Base-by-base conservation (phyloP, 2,888 invertebrate species). In the Orchestes rusci region DNA sequence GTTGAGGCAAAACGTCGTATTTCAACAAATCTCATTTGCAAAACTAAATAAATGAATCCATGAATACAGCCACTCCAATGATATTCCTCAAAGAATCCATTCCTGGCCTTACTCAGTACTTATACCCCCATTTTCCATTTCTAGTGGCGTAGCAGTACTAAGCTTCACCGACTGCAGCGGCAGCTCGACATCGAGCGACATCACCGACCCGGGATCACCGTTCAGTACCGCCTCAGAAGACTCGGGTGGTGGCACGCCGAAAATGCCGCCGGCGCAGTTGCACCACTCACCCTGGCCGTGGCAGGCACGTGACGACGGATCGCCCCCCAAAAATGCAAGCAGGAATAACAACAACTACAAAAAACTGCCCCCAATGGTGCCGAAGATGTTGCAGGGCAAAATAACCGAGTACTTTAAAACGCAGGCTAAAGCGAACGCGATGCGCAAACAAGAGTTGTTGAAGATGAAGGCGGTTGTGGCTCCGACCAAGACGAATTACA, bases 391-490 rank as follows among this genome's bases (percentile, higher is more conserved):
- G 50, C 87, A 85, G 67, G 86, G 84, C 37, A 85, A 87, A 68
- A 89, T 89, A 63, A 85, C 85, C 17, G 86, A 87, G 61, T 89
- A 82, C 67, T 89, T 87, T 67, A 88, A 84, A 65, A 80, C 85
- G 52, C 87, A 87, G 69, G 80, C 84, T 73, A 88, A 87, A 70
- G 78, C 82, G 20, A 64, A 61, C 50, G 59, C 56, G 15, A 58
- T 61, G 13, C 60, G 64, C 43, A 66, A 65, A 45, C n/a, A n/a
- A n/a, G 61, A 54, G 4, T 43, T 57, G 43, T 56, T 50, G 19
- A 49, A 48, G 29, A 39, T 37, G 20, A 46, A 46, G 30, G 44
- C 35, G n/a, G 23, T 23, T 5, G 18, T 34, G 10, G 41, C 48
- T 30, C 60, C 59, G 43, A 60, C 53, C 50, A 39, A 33, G 15